phyloP scores from a whole-genome alignment of 2,797 vertebrate species.

The Bucorvus abyssinicus region DNA sequence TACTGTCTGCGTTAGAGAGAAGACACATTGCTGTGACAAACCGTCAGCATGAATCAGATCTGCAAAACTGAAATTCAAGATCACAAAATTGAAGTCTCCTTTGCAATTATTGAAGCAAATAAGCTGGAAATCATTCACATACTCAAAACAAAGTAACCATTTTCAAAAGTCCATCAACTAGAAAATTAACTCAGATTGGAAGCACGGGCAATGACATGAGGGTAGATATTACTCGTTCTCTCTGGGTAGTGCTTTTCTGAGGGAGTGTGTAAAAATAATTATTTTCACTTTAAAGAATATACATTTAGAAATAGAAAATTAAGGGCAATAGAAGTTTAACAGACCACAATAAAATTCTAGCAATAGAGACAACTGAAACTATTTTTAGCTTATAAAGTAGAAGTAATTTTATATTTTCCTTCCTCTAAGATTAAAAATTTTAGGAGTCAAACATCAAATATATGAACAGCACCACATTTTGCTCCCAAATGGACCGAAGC shows the following conservation, averaged over 20 bases:
- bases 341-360: not conserved
- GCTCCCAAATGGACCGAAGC: not conserved
- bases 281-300: not conserved
- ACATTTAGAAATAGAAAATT: not conserved
- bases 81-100: not conserved
- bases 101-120: not conserved
- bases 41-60: not conserved
- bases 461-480: not conserved
- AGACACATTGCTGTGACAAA: not conserved
- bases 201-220: not conserved
- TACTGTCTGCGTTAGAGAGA: not conserved
- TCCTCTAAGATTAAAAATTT: not conserved
- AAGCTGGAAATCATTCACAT: not conserved
- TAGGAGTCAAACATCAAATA: not conserved
- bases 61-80: not conserved
- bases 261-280: not conserved
- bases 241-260: not conserved
- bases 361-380: not conserved
- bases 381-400: not conserved
- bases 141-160: not conserved
- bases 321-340: not conserved
- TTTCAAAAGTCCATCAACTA: not conserved
- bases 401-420: not conserved
- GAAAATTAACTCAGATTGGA: not conserved
- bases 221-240: not conserved